Conservation (phyloP, 2,797 vertebrate species). For the Ambastaia sidthimunki region DNA sequence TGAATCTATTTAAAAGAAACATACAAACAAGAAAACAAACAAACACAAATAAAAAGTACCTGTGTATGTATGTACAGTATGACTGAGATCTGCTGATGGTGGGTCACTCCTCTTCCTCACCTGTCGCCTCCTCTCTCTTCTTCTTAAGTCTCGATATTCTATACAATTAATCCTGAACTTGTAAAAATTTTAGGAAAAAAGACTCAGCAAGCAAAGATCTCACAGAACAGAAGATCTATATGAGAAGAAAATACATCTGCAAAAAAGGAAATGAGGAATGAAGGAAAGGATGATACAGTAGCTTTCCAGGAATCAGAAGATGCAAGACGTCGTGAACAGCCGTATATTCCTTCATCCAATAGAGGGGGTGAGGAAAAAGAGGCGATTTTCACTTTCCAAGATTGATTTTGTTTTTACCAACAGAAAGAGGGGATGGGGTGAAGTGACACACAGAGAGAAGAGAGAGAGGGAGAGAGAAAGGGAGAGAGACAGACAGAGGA, state of each 20-base stretch:
- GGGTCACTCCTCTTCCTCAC: conserved; percentile 63
- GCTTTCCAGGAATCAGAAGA: conserved; percentile 74
- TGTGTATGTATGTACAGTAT: conserved; percentile 60
- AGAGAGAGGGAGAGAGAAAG: conserved; percentile 56
- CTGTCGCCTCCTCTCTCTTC: conserved; percentile 55
- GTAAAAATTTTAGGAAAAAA: conserved; percentile 38
- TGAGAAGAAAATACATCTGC: conserved; percentile 33
- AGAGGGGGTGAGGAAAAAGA: conserved; percentile 67
- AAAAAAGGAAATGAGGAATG: conserved; percentile 34
- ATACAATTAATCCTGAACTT: conserved; percentile 35
- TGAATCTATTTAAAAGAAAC: neutral
- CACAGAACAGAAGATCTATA: conserved; percentile 34
- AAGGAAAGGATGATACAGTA: conserved; percentile 58
- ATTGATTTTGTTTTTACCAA: conserved; percentile 79
- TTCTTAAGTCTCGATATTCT: conserved; percentile 45
- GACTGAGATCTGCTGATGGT: conserved; percentile 50
- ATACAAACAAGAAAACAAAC: conserved; percentile 31
- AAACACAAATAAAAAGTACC: conserved; percentile 63
- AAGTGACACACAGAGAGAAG: conserved; percentile 58
- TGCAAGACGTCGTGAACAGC: conserved; percentile 65
- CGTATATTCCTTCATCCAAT: conserved; percentile 75
- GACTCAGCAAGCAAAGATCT: neutral
- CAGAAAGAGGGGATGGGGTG: conserved; percentile 66
- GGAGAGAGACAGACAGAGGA: conserved; percentile 63
- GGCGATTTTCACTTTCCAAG: conserved; percentile 82